Evolutionary conservation across 2,888 invertebrate genomes (phyloP).

Genomic region (Iselma pallidipennis): DNA sequence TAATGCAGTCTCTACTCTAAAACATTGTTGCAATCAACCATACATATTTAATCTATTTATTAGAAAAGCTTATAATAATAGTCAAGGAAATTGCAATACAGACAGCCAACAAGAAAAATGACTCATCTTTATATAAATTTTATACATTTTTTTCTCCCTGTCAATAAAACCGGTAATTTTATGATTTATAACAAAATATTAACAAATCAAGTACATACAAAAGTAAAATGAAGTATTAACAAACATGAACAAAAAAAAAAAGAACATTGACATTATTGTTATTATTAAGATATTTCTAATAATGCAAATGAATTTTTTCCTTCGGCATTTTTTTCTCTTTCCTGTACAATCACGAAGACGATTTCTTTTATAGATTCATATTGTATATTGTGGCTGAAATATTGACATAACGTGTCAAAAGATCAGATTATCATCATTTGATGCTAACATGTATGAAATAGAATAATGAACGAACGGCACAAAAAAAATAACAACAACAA

Average conservation of each 20-base stretch:
- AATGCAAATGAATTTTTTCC: neutral
- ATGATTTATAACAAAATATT: neutral
- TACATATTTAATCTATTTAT: no score
- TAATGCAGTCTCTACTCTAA: no score
- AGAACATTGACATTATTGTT: neutral
- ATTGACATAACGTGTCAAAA: neutral
- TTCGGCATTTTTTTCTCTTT: no score
- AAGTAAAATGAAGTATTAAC: neutral
- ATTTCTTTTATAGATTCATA: neutral
- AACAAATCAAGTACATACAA: neutral
- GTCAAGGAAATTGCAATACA: no score
- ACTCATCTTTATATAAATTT: no score
- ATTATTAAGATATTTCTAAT: neutral
- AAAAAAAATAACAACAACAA: neutral
- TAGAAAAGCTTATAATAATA: no score
- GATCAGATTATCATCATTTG: no score
- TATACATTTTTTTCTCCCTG: neutral
- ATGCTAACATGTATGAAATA: no score
- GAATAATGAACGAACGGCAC: neutral
- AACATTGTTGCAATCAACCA: neutral
- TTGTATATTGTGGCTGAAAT: neutral
- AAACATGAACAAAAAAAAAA: no score
- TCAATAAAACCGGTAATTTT: neutral
- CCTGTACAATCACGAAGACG: no score
- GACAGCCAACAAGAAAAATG: no score